Conservation (phyloP, 2,888 invertebrate species). For the Chorisops tibialis region DNA sequence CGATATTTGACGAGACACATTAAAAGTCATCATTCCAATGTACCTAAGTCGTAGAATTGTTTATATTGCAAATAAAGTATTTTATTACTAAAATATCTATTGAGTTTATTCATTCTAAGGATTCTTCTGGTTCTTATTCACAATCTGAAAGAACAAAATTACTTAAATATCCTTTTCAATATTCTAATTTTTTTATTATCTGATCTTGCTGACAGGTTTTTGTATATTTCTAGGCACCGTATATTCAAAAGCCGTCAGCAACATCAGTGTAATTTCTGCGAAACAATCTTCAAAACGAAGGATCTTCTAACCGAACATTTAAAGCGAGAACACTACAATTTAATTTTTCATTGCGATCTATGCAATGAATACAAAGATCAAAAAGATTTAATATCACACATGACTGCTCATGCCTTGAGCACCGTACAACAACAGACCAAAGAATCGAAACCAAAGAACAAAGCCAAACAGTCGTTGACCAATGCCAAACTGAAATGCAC, state of each 20-base stretch:
- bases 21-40: constrained; percentile 37
- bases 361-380: constrained; percentile 50
- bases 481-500: constrained; percentile 52
- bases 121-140: too few species aligned
- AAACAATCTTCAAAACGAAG: constrained; percentile 13
- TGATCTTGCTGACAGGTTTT: constrained; percentile 17
- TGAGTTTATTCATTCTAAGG: too few species aligned
- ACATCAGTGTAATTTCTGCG: constrained; percentile 30
- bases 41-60: background rate
- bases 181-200: background rate
- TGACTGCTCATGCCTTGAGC: constrained; percentile 48
- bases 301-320: constrained; percentile 42
- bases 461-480: background rate
- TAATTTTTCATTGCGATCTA: constrained; percentile 52
- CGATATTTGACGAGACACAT: constrained; percentile 56
- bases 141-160: too few species aligned
- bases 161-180: too few species aligned
- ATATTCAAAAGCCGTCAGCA: constrained; percentile 30
- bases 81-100: background rate
- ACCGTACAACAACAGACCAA: constrained; percentile 4
- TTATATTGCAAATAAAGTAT: background rate
- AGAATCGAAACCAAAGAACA: constrained; percentile 21
- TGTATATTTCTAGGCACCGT: constrained; percentile 29
- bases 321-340: constrained; percentile 43
- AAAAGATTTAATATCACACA: constrained; percentile 49